Base-by-base conservation (phyloP, 2,888 invertebrate species). In the Clitarchus hookeri region DNA sequence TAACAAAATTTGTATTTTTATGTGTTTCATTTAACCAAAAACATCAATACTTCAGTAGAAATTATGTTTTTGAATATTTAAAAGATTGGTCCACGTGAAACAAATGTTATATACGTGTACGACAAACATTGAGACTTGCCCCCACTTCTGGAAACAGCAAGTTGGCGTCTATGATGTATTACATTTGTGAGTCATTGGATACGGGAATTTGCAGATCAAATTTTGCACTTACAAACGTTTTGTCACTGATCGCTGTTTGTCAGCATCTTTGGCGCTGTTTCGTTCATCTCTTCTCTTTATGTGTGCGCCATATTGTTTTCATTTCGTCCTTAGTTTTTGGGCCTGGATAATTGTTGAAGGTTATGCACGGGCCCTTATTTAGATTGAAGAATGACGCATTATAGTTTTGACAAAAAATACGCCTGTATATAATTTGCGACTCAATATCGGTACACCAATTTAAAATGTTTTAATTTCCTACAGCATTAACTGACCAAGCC, bases 231-330 rank as follows among this genome's bases (percentile, higher is more conserved):
- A 26, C 27, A 83, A 83, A 83, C 44, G 6, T 83, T 26, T 83
- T 27, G 27, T 83, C 83, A 23, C 25, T 12, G 12, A 83, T 26
- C 25, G 27, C 83, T 44, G n/a, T 13, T 83, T 4, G 11, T 83
- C 6, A 26, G 8, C 26, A 19, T n/a, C 13, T 83, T 83, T 83
- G 48, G 48, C 48, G 12, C 48, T 48, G 48, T 48, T 48, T 6
- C 6, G 8, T 83, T 83, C 83, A 12, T 83, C 83, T 44, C 44
- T 83, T 83, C 44, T 83, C 44, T 83, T 44, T 83, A 44, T 9
- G 23, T 83, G 83, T 83, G 27, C 83, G 8, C 44, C 44, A 23
- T 44, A 83, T 83, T 83, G 27, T 83, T 83, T 83, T 44, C n/a
- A 83, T 9, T 83, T 11, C 27, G 9, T 44, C 44, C 36, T 44